Conservation (phyloP, 2,888 invertebrate species). For the Tipula lateralis region DNA sequence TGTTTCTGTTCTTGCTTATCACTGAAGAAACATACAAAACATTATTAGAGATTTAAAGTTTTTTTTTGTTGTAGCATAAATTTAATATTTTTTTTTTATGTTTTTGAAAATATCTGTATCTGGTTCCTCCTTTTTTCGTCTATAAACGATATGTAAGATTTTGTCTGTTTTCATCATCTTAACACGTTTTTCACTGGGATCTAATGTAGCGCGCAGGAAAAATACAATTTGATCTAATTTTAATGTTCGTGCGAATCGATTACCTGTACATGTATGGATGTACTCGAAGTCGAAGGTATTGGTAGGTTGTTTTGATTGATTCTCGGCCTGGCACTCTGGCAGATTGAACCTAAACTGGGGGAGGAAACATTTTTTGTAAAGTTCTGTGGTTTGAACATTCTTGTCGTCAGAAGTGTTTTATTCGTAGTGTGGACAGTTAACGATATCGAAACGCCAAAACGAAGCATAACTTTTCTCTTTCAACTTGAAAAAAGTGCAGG, state of each 20-base stretch:
- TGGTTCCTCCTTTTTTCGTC: background rate
- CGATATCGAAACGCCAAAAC: too few relatives aligned
- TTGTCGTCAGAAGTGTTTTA: too few relatives aligned
- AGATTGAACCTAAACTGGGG: too few relatives aligned
- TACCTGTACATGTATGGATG: too few relatives aligned
- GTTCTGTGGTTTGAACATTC: too few relatives aligned
- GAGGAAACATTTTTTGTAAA: too few relatives aligned
- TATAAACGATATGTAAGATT: background rate
- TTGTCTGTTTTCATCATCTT: background rate
- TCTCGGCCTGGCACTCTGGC: too few relatives aligned
- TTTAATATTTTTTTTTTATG: background rate
- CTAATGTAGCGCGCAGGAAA: background rate
- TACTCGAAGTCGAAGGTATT: too few relatives aligned
- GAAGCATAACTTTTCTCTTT: too few relatives aligned
- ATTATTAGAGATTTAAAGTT: constrained; percentile 25
- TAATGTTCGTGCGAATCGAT: background rate
- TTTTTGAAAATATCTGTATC: background rate
- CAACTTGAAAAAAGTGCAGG: too few relatives aligned
- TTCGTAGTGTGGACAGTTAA: too few relatives aligned
- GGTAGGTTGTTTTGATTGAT: too few relatives aligned
- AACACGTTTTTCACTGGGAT: background rate
- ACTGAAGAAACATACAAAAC: constrained; percentile 27
- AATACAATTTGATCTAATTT: background rate
- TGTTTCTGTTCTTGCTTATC: constrained; percentile 20
- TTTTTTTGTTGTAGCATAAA: background rate